Evolutionary conservation across 2,797 vertebrate species (phyloP).

Genomic region (Danio albolineatus): DNA sequence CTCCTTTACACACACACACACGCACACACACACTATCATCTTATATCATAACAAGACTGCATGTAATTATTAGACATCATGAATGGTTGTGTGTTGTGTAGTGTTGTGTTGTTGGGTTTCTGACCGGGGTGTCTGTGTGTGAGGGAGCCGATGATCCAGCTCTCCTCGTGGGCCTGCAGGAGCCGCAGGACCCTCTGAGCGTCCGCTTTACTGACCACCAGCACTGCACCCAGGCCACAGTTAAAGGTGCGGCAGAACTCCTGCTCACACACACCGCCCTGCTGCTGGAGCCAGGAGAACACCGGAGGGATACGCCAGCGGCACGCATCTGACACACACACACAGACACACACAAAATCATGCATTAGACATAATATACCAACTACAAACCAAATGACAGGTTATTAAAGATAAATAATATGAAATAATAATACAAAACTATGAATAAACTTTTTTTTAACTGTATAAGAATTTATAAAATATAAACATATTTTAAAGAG

Average conservation of each 20-base stretch:
- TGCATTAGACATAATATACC: too few species aligned
- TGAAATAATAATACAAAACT: too few species aligned
- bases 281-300: conserved; percentile 91
- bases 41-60: too few species aligned
- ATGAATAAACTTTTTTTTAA: too few species aligned
- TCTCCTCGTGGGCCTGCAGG: conserved; percentile 78
- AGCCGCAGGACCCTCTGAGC: conserved; percentile 82
- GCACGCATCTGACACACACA: conserved; percentile 81
- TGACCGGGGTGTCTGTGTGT: conserved; percentile 79
- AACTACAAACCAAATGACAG: too few species aligned
- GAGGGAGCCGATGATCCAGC: conserved; percentile 90
- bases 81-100: too few species aligned
- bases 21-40: not conserved
- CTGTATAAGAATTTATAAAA: too few species aligned
- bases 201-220: conserved; percentile 83
- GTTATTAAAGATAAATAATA: too few species aligned
- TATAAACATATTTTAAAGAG: too few species aligned
- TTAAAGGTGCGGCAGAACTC: conserved; percentile 96
- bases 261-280: conserved; percentile 87
- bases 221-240: conserved; percentile 89
- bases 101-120: not conserved
- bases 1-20: conserved; percentile 63
- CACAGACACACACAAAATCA: too few species aligned
- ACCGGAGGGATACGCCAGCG: conserved; percentile 88
- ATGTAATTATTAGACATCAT: not conserved